These are phyloP conservation scores for Aporophyla nigra DNA, from an alignment of 2,888 invertebrate species.

Conservation along the genomic window DNA sequence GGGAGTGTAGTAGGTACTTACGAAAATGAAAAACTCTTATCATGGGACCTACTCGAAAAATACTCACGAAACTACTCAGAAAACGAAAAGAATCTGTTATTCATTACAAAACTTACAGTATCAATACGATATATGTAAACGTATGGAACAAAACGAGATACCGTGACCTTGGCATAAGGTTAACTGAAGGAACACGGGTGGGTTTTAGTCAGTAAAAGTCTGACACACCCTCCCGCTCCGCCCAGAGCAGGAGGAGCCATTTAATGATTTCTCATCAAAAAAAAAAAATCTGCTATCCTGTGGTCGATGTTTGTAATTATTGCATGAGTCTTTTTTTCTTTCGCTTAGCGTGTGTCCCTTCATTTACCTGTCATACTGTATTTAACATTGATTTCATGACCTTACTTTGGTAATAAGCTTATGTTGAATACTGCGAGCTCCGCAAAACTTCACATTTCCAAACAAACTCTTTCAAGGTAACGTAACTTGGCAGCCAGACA, in stretches of 20 bases:
- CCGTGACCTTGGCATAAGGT: too few species aligned
- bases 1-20: too few species aligned
- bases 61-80: too few species aligned
- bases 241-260: too few species aligned
- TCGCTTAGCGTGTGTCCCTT: background rate
- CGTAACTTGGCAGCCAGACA: constrained; percentile 5
- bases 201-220: too few species aligned
- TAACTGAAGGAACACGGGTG: too few species aligned
- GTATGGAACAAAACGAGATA: background rate
- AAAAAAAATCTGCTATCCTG: too few species aligned
- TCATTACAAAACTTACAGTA: background rate
- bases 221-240: too few species aligned
- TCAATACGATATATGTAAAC: background rate
- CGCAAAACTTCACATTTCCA: background rate
- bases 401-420: too few species aligned
- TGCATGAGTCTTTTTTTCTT: background rate
- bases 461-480: constrained; percentile 14
- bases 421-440: background rate
- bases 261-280: too few species aligned
- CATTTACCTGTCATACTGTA: background rate
- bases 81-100: background rate
- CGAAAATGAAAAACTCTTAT: background rate
- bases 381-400: background rate
- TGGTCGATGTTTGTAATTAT: too few species aligned
- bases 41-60: background rate